Evolutionary conservation across 2,797 vertebrate species (phyloP).

Genomic region (Ctenopoma kingsleyae): DNA sequence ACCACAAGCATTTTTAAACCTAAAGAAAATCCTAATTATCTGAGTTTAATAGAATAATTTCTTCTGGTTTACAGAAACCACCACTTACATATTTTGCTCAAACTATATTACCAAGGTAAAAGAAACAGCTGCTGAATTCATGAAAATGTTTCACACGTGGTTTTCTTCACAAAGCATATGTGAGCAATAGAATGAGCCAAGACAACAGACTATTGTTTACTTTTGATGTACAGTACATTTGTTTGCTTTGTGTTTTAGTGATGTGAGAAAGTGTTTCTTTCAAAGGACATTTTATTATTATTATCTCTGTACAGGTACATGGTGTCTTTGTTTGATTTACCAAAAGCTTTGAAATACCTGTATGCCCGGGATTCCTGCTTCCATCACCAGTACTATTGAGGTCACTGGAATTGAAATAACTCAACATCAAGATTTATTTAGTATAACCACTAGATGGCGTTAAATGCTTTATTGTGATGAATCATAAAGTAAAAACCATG

Average conservation of each 20-base stretch:
- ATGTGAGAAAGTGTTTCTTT: too few relatives aligned
- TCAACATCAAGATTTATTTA: too few relatives aligned
- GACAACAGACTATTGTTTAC: neutral
- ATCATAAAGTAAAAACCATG: neutral
- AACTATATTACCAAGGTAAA: neutral
- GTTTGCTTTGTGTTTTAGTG: neutral
- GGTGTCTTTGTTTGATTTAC: neutral
- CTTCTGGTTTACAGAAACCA: neutral
- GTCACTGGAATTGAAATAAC: too few relatives aligned
- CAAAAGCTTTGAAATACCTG: neutral
- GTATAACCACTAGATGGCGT: constrained; percentile 71
- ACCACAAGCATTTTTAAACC: too few relatives aligned
- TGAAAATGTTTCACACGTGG: neutral
- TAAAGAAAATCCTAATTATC: too few relatives aligned
- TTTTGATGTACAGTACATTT: neutral
- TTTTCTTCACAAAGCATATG: too few relatives aligned
- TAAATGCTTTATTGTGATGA: constrained; percentile 36
- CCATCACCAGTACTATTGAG: neutral
- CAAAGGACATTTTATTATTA: too few relatives aligned
- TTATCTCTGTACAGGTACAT: neutral
- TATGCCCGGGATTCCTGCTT: too few relatives aligned
- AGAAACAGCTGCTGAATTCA: too few relatives aligned
- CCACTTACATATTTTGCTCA: neutral
- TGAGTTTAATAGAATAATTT: too few relatives aligned
- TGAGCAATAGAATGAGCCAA: neutral